A percentile compares a stretch with the other conserved stretches of the same genome.
These are phyloP conservation scores for Lacerta bilineata DNA, from an alignment of 2,797 vertebrate species.

Conservation along the genomic window DNA sequence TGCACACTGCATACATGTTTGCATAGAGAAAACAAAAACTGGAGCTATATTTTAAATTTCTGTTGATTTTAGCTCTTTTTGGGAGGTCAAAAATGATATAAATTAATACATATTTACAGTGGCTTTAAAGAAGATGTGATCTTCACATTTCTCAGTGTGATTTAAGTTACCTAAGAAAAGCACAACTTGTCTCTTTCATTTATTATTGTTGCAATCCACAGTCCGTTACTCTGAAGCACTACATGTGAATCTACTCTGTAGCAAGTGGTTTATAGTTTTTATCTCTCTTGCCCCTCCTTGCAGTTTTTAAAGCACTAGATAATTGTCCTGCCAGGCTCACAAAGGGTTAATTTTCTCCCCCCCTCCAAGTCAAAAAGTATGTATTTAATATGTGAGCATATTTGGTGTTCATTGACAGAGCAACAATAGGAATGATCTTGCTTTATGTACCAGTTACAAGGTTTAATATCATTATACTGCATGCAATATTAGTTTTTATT, in stretches of 20 bases:
- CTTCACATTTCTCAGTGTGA: background rate
- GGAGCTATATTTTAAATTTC: background rate
- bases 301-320: slow-evolving; percentile 27
- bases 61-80: background rate
- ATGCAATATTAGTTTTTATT: slow-evolving; percentile 88
- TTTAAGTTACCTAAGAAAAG: background rate
- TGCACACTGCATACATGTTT: background rate
- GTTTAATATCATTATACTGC: slow-evolving; percentile 86
- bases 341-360: slow-evolving; percentile 68
- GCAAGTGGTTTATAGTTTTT: background rate
- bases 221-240: background rate
- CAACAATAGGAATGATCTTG: slow-evolving; percentile 83
- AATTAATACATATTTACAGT: background rate
- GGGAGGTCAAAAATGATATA: background rate
- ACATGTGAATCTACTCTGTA: background rate
- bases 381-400: slow-evolving; percentile 76
- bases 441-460: slow-evolving; percentile 86
- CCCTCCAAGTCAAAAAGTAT: slow-evolving; percentile 52
- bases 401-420: slow-evolving; percentile 79
- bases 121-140: background rate
- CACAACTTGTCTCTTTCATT: background rate
- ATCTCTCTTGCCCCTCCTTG: background rate
- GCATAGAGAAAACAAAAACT: background rate
- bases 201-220: background rate
- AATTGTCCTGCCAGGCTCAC: background rate